These are phyloP conservation scores for Chlamydotis undulata DNA, from an alignment of 2,113 vertebrate genomes.

Conservation along the genomic window DNA sequence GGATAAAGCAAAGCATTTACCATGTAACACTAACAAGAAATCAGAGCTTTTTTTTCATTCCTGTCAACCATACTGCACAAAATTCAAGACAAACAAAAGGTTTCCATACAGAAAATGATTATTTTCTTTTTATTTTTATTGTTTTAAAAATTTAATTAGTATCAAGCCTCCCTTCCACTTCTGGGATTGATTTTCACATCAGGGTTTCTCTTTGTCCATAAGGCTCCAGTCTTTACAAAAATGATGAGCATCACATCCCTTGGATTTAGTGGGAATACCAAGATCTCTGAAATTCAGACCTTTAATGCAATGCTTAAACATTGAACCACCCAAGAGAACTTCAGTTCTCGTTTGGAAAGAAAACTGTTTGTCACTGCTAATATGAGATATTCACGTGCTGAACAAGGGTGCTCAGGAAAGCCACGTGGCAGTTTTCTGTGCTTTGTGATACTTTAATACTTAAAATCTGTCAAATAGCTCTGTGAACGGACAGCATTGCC, in stretches of 20 bases:
- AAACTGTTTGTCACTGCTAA: background rate
- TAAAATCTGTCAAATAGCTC: background rate
- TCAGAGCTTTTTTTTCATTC: background rate
- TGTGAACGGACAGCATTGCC: background rate
- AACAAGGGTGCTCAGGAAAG: background rate
- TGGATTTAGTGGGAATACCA: background rate
- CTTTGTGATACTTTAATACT: background rate
- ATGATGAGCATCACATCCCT: background rate
- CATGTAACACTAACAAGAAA: background rate
- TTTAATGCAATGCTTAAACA: background rate
- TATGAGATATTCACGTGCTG: background rate
- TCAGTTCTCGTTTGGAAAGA: background rate
- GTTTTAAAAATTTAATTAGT: background rate
- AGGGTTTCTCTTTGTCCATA: background rate
- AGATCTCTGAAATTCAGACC: background rate
- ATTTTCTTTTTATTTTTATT: background rate
- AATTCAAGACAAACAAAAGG: background rate
- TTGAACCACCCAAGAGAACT: background rate
- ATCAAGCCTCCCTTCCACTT: background rate
- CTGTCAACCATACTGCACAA: background rate
- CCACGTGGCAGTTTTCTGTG: background rate
- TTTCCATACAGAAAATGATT: rapidly evolving
- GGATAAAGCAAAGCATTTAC: background rate
- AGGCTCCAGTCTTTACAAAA: background rate
- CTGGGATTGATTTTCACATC: background rate